Evolutionary conservation across 2,888 invertebrate species (phyloP), one percentile per base, ranked within the genome.

Genomic region (Euphydryas editha): DNA sequence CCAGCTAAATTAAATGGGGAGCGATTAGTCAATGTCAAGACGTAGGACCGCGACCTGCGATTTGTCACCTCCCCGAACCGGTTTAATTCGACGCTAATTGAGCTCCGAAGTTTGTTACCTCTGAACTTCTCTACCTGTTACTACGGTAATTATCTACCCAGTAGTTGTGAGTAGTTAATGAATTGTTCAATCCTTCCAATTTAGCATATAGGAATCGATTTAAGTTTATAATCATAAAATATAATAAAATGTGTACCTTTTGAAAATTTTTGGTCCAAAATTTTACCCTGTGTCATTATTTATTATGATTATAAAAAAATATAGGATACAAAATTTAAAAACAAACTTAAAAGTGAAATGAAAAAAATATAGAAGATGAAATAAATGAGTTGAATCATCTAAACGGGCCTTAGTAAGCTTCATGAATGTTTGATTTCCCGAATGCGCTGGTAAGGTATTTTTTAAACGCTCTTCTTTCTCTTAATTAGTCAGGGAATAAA

Each of bases 401-500:
- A 79, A 78, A 81, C 78, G 76, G 80, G 76, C 76, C 79, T 81
- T 51, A 81, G 78, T 75, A 77, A 79, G 77, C 80, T 67, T 86
- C 83, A 88, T 92, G 84, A 90, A 91, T 90, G 84, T 87, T 92
- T 89, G 87, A 92, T 90, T 84, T 82, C 75, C 80, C 77, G 80
- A 86, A 85, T 75, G 85, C 82, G 77, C 77, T 77, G 76, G 79
- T 81, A 79, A 81, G 83, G 79, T 81, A 78, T 83, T 90, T 87
- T 88, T 87, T 84, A 76, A 79, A 88, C 87, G 86, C 83, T 85
- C 85, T 85, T 87, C 85, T 86, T 86, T 81, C 83, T 87, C 88
- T 89, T 92, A 92, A 92, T 92, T 92, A 90, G 90, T 87, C 86
- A 81, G 85, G 87, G 90, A 87, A 90, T 90, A 91, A 92, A 89